phyloP scores from a whole-genome alignment of 2,888 invertebrate genomes.

The Andrena praecox region DNA sequence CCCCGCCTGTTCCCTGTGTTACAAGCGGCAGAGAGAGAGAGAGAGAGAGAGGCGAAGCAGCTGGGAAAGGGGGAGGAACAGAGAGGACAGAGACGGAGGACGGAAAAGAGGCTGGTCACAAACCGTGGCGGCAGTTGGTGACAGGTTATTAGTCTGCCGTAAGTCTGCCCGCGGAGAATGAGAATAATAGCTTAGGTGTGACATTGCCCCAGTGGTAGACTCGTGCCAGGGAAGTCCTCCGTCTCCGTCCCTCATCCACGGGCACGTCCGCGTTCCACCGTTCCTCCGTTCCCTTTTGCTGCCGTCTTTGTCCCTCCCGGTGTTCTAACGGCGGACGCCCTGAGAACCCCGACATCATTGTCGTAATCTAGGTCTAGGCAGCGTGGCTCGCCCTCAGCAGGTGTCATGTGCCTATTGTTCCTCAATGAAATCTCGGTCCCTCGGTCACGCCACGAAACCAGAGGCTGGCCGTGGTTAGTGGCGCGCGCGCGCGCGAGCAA shows the following conservation, averaged over 20 bases:
- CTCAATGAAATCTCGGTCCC: slow-evolving; percentile 77
- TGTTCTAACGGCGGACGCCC: slow-evolving; percentile 54
- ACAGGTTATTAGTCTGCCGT: slow-evolving; percentile 81
- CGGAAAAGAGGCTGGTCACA: slow-evolving; percentile 58
- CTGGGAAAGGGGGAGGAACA: neutral
- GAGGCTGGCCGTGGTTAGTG: slow-evolving; percentile 17
- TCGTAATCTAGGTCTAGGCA: slow-evolving; percentile 81
- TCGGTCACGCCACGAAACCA: slow-evolving; percentile 66
- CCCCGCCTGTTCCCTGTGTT: slow-evolving; percentile 13
- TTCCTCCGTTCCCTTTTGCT: slow-evolving; percentile 28
- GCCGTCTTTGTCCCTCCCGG: slow-evolving; percentile 44
- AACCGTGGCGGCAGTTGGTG: slow-evolving; percentile 70
- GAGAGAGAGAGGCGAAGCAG: neutral
- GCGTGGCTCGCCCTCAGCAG: slow-evolving; percentile 74
- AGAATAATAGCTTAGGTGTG: slow-evolving; percentile 82
- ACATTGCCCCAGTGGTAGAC: slow-evolving; percentile 81
- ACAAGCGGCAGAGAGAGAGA: slow-evolving; percentile 9
- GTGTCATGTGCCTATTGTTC: slow-evolving; percentile 80
- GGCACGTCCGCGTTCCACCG: slow-evolving; percentile 15
- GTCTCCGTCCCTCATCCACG: slow-evolving; percentile 37
- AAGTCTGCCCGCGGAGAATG: slow-evolving; percentile 77
- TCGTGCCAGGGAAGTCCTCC: slow-evolving; percentile 69
- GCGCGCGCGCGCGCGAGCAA: neutral
- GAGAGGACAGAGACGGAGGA: slow-evolving; percentile 12
- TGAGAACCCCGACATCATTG: slow-evolving; percentile 72